Evolutionary conservation across 1,140 invertebrate species (phyloP), one percentile per base, ranked within the genome.

Genomic region (Ditylenchus dipsaci): DNA sequence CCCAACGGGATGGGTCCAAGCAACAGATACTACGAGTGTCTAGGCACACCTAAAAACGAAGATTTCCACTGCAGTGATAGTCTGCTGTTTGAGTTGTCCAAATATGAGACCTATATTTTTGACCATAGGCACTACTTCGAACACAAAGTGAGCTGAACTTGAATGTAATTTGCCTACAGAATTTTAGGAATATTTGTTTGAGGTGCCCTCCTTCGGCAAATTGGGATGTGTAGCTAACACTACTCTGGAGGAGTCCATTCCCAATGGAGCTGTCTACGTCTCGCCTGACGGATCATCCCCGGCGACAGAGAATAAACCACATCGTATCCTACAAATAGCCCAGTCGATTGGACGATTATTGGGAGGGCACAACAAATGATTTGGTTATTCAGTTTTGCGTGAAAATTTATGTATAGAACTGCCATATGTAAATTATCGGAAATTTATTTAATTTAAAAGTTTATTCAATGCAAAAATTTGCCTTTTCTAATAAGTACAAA

Each of bases 51-150:
- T 19, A 65, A 63, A 29, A 65, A 78, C 59, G 75, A 76, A 43
- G 75, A 76, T 38, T 73, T 72, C 26, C 62, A 49, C 21, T 76
- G 75, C 49, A 72, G 67, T 19, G 71, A 76, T 45, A 29, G 56
- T 1, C 27, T 78, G 7, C 38, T 49, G 0, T 78, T 75, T 45
- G 76, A 76, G 27, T 29, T 65, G 0, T 63, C 68, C 7, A 69
- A 59, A 21, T 76, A 65, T 45, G 53, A 73, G 13, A 72, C 66
- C 8, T 71, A 78, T 53, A 78, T 78, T 23, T 58, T 38, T 49
- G 75, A 78, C 26, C 75, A 76, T 63, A 38, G 66, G 29, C 71
- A 76, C 33, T 76, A 76, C 60, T 76, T 76, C 47, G 76, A 71
- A 17, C 76, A 76, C 33, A 65, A 74, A 61, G 76, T 78, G 58